Base-by-base conservation (phyloP, 2,888 invertebrate genomes). In the Philereme vetulata region DNA sequence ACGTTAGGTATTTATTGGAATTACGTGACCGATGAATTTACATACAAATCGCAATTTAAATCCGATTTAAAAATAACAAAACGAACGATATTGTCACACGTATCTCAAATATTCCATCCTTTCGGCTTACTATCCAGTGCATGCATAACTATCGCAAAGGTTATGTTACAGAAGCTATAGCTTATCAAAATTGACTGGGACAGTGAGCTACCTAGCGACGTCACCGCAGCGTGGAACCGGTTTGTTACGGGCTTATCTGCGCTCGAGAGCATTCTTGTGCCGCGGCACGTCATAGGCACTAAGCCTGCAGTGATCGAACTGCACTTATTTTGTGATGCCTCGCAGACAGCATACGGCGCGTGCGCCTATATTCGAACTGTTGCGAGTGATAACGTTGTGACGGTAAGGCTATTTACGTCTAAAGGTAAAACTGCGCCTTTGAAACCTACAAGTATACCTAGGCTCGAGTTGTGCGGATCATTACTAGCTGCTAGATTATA, bases 361-460 rank as follows among this genome's bases (percentile, higher is more conserved):
- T 51, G 44, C 21, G 49, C 51, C 4, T 59, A 52, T 35, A 33
- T 51, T 1, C 51, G 60, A 9, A 43, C 55, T 5, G 8, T 9
- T 8, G 21, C 21, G 21, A 42, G 43, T 6, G 43, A 47, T 33
- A 21, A 8, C 36, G 21, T 21, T 21, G 21, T 21, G 4, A 10
- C 38, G 1, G 10, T 34, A 3, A 58, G 40, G 4, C 42, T 47
- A 40, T 51, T 56, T n/a, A 49, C 38, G 8, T 62, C 74, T 1
- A 78, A 77, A 59, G 52, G 67, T 11, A 70, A 68, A 36, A 68
- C 75, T 5, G 73, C 75, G 5, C 71, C 75, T 0, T n/a, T 66
- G 0, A 53, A 21, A 21, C 21, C 21, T 21, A 21, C 21, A 21
- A 21, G 21, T 21, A 21, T 21, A 21, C 21, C 21, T 21, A 21